Evolutionary conservation across 1,140 invertebrate genomes (phyloP).

Genomic region (Streblospio benedicti): DNA sequence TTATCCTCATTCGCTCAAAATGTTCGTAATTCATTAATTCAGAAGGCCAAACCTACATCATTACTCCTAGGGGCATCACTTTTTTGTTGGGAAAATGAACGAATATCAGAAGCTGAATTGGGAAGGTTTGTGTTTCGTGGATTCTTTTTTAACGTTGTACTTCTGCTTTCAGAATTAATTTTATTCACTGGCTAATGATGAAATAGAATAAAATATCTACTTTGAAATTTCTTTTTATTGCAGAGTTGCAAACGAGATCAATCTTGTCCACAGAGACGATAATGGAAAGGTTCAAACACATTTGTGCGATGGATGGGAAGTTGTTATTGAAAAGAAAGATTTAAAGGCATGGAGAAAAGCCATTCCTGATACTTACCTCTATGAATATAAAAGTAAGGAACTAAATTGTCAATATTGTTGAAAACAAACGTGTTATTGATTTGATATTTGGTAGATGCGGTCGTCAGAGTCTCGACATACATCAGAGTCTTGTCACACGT

Average conservation of each 20-base stretch:
- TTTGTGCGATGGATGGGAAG: constrained; percentile 31
- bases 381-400: constrained; percentile 47
- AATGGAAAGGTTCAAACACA: constrained; percentile 13
- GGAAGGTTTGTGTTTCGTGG: constrained; percentile 21
- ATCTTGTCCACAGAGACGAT: background rate
- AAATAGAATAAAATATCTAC: background rate
- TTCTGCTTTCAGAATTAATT: background rate
- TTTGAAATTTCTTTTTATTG: background rate
- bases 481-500: background rate
- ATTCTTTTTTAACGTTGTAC: background rate
- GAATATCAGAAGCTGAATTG: constrained; percentile 35
- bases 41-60: constrained; percentile 17
- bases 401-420: background rate
- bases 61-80: constrained; percentile 28
- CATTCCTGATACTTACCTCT: constrained; percentile 30
- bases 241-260: constrained; percentile 12
- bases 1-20: constrained; percentile 24
- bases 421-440: background rate
- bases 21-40: constrained; percentile 17
- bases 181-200: background rate
- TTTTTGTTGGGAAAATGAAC: constrained; percentile 38
- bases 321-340: constrained; percentile 34
- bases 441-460: background rate
- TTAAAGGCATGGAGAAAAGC: constrained; percentile 43
- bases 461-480: background rate